A percentile compares a stretch with the other conserved stretches of the same genome.
Evolutionary conservation across 2,888 invertebrate genomes (phyloP).

Genomic region (Corbicula japonica): DNA sequence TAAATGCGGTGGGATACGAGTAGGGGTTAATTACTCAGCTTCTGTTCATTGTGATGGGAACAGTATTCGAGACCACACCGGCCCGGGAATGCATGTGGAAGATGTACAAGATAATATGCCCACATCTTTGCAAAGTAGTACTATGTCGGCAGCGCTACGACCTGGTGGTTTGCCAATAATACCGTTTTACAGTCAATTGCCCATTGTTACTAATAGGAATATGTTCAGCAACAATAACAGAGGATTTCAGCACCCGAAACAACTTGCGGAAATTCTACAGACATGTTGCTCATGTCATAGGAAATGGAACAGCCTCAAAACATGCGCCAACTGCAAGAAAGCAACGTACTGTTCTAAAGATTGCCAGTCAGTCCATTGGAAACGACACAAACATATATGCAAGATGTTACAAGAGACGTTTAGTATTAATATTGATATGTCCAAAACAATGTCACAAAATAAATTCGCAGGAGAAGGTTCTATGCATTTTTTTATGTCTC

Average conservation of each 20-base stretch:
- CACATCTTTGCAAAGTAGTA: neutral
- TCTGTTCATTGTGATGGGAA: constrained; percentile 42
- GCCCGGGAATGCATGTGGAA: constrained; percentile 21
- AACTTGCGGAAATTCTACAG: neutral
- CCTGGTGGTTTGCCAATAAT: constrained; percentile 1
- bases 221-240: constrained; percentile 33
- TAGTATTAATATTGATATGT: constrained; percentile 27
- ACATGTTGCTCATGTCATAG: constrained; percentile 29
- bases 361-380: constrained; percentile 46
- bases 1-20: constrained; percentile 52
- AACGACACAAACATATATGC: constrained; percentile 41
- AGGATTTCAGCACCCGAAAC: constrained; percentile 29
- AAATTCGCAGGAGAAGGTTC: neutral
- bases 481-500: neutral
- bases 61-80: constrained; percentile 50
- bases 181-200: constrained; percentile 20
- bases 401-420: constrained; percentile 25
- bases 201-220: constrained; percentile 41
- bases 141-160: no score
- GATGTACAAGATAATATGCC: neutral
- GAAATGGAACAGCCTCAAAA: neutral
- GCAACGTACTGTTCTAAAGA: constrained; percentile 40
- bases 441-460: neutral
- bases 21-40: constrained; percentile 46
- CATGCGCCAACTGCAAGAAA: constrained; percentile 40